These are phyloP conservation scores for Drepana arcuata DNA, from an alignment of 1,140 invertebrate species.

Conservation along the genomic window DNA sequence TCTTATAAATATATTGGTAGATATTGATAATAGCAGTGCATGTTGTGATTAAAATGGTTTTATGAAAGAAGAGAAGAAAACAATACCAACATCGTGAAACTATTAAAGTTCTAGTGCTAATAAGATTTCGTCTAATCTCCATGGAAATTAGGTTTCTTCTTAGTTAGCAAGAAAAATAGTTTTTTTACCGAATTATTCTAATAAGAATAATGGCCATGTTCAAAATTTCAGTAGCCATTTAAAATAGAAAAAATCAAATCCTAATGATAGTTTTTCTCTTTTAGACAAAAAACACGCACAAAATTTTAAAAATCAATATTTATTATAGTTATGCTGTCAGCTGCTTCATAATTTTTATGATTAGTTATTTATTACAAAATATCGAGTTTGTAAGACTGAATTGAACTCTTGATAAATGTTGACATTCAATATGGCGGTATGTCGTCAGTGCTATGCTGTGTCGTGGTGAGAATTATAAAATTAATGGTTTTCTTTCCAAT, in stretches of 20 bases:
- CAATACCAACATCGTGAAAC: no score
- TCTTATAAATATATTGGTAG: no score
- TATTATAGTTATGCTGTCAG: conserved; percentile 9
- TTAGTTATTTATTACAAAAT: conserved; percentile 21
- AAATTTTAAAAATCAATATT: conserved; percentile 31
- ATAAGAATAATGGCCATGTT: conserved; percentile 5
- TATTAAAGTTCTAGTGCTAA: no score
- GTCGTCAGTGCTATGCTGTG: conserved; percentile 95
- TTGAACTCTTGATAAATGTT: conserved; percentile 57
- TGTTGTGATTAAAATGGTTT: no score
- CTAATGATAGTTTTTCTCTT: conserved; percentile 41
- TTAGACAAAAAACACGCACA: conserved; percentile 55
- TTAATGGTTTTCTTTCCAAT: conserved; percentile 42
- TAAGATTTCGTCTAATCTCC: no score
- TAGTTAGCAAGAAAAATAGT: no score
- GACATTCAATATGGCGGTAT: conserved; percentile 91
- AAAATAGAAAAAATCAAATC: conserved; percentile 54
- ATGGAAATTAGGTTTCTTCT: no score
- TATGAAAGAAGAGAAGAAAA: no score
- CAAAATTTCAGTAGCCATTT: conserved; percentile 15
- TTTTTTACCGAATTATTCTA: no score
- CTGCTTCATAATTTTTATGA: conserved; percentile 17
- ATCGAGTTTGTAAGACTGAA: conserved; percentile 40
- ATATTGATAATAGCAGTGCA: no score
- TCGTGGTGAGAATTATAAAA: conserved; percentile 79